Conservation (phyloP, 2,113 vertebrate species). For the Eulemur rufifrons region DNA sequence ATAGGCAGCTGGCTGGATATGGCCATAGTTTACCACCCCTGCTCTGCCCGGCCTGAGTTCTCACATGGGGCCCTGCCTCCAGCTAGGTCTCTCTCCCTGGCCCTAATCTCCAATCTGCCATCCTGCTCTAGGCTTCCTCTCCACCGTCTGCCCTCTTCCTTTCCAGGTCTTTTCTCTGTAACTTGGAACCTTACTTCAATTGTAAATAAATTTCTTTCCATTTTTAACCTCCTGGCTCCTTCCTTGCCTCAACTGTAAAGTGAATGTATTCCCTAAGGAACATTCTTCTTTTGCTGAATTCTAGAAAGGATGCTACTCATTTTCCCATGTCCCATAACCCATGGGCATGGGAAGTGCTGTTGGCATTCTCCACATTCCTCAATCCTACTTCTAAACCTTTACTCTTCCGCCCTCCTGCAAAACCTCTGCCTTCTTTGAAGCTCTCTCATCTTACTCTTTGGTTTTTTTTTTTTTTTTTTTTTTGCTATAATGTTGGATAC, state of each 20-base stretch:
- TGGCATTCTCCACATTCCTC: neutral
- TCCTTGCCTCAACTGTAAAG: neutral
- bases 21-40: neutral
- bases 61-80: neutral
- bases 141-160: neutral
- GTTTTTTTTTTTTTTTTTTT: too few relatives aligned
- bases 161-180: neutral
- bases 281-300: neutral
- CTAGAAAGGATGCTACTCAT: neutral
- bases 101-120: neutral
- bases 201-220: neutral
- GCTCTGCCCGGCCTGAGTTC: neutral
- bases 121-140: neutral
- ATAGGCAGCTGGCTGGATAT: neutral
- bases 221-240: neutral
- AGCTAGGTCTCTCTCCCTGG: neutral
- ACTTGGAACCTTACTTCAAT: neutral
- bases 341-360: neutral
- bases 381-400: neutral
- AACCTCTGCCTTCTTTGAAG: neutral
- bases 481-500: too few relatives aligned
- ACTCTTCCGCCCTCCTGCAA: neutral
- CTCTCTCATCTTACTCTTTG: neutral
- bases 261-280: neutral
- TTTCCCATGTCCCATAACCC: neutral